Base-by-base conservation (phyloP, 2,797 vertebrate species). In the Gymnoscopelus microlampas region DNA sequence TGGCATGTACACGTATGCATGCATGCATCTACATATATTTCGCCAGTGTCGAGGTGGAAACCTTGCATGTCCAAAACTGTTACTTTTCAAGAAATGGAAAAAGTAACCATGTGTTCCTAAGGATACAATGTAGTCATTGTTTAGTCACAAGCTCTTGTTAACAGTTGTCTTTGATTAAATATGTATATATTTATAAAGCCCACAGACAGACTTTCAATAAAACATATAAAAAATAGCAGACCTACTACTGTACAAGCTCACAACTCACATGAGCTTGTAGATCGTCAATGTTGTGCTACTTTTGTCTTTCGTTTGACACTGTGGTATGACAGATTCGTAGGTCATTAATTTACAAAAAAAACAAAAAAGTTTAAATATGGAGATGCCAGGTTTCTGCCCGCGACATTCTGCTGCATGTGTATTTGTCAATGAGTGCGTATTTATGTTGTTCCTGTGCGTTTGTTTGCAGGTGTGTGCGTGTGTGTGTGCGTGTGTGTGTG, bases 381-480 rank as follows among this genome's bases (percentile, higher is more conserved):
- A 35, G 5, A 35, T 35, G 5, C 32, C 32, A 35, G 32, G 32
- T 35, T 35, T 35, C 32, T 35, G 32, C 5, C 32, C 32, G 39
- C 2, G 39, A 44, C 8, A 2, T 44, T 44, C 8, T 44, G 2
- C 39, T 44, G 14, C 6, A 15, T 51, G 3, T 51, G 50, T 51
- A 51, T 51, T 1, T 51, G 48, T 50, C 10, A 13, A 7, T n/a
- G 50, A 3, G 13, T 6, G 50, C n/a, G 50, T 51, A 13, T 51
- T 4, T 51, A 2, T 29, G n/a, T 51, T 51, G n/a, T 15, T n/a
- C n/a, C 12, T 50, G 47, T 62, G 48, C 55, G 71, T 63, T 63
- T 70, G 67, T 73, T 63, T 69, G 48, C 73, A 68, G 84, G 63
- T 47, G 63, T 82, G 64, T 68, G 70, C 78, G 58, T 58, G 65